Base-by-base conservation (phyloP, 2,113 vertebrate species). In the Paratilapia polleni region DNA sequence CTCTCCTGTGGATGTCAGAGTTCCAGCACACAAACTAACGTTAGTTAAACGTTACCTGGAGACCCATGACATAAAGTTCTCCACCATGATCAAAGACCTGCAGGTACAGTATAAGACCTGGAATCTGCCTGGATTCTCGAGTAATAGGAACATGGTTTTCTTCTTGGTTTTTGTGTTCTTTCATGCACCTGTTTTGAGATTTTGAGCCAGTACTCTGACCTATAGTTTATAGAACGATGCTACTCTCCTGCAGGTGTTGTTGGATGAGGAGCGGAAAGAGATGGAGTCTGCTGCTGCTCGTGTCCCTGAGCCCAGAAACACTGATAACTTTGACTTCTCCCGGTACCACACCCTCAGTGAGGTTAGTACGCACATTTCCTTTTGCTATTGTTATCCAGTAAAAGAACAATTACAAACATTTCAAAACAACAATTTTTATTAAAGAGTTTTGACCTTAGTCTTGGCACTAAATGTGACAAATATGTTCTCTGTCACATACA, bases 301-400 rank as follows among this genome's bases (percentile, higher is more conserved):
- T n/a, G 3, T 1, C 0, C n/a, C 38, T 34, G n/a, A 84, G 17
- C 92, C 95, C 38, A 96, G 96, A 61, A 96, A 90, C 82, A 94
- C 94, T 1, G 93, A 92, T 36, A 89, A 22, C 0, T 98, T 96
- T 0, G 95, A 97, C 81, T 98, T 96, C 2, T 61, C 91, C 47
- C 95, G 86, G 9, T 99, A 98, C 90, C 98, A 99, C 94, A 96
- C 94, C 0, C 36, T 98, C 81, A 90, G 87, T 0, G 97, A 98
- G 96, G 98, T 98, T 34, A 54, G 87, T 87, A 6, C 17, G 54
- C 19, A 22, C 13, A 24, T 24, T 41, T 28, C 31, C 6, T 34
- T 17, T 43, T 24, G 3, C 22, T 19, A 13, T 14, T 31, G 7
- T 3, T 7, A 15, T 6, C 13, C 38, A 41, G 26, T 41, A 38